Evolutionary conservation across 2,888 invertebrate species (phyloP).

Genomic region (Ecliptopera silaceata): DNA sequence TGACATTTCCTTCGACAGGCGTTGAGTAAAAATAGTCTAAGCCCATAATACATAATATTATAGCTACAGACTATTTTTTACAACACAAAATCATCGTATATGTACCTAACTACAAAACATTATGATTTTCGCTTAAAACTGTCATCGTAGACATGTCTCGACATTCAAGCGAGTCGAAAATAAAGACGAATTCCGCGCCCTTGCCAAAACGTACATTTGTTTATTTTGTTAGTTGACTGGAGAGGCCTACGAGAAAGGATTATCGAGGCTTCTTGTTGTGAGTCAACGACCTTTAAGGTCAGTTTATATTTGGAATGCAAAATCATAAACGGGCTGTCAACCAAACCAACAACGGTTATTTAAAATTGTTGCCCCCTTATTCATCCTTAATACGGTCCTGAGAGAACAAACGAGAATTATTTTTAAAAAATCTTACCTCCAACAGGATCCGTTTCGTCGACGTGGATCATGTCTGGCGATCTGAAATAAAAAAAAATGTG

Average conservation of each 20-base stretch:
- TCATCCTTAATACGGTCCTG: conserved; percentile 6
- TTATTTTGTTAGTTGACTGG: conserved; percentile 32
- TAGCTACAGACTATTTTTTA: not conserved
- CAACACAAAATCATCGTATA: no score
- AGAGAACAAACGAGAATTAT: not conserved
- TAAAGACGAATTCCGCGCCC: conserved; percentile 52
- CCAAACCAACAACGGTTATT: not conserved
- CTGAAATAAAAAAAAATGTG: conserved; percentile 57
- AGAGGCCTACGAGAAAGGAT: conserved; percentile 28
- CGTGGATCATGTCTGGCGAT: conserved; percentile 90
- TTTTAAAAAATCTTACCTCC: conserved; percentile 86
- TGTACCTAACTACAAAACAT: not conserved
- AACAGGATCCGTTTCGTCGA: conserved; percentile 94
- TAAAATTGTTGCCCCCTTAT: not conserved
- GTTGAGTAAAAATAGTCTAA: no score
- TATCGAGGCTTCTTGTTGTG: conserved; percentile 16
- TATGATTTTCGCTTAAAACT: conserved; percentile 35
- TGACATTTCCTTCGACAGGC: no score
- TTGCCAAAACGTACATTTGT: conserved; percentile 39
- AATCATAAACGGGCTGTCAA: not conserved
- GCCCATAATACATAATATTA: no score
- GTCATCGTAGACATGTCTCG: conserved; percentile 42
- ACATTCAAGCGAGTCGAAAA: conserved; percentile 49
- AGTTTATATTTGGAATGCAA: conserved; percentile 14
- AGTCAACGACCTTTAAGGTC: conserved; percentile 30